A percentile compares a stretch with the other conserved stretches of the same genome.
These are phyloP conservation scores for Drosophila hamatofila DNA, from an alignment of 2,888 invertebrate species.

Conservation along the genomic window DNA sequence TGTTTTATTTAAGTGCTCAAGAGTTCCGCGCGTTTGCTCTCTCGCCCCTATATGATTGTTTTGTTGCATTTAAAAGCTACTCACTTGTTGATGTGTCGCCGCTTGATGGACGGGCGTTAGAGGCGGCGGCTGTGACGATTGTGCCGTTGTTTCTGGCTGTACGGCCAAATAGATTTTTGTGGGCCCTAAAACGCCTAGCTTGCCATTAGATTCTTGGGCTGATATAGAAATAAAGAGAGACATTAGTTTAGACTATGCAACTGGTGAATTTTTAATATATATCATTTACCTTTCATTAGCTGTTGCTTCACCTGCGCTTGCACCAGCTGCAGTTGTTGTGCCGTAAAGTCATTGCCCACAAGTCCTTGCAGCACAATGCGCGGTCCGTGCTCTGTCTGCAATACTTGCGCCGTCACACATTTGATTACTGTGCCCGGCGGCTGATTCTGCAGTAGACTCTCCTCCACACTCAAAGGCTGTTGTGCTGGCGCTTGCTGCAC, in stretches of 20 bases:
- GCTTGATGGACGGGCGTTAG: conserved; percentile 86
- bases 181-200: conserved; percentile 93
- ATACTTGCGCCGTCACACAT: conserved; percentile 94
- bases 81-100: conserved; percentile 85
- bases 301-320: conserved; percentile 96
- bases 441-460: conserved; percentile 91
- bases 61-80: conserved; percentile 81
- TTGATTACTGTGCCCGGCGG: conserved; percentile 94
- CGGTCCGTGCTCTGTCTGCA: conserved; percentile 93
- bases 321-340: conserved; percentile 92
- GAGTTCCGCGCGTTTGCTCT: conserved; percentile 22
- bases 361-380: conserved; percentile 94
- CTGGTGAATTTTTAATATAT: neutral
- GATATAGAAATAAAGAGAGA: neutral
- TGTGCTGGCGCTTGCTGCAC: conserved; percentile 64
- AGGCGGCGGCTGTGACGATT: conserved; percentile 86
- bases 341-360: conserved; percentile 93
- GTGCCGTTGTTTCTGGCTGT: conserved; percentile 87
- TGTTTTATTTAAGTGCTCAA: conserved; percentile 14
- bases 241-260: neutral
- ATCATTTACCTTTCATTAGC: conserved; percentile 90
- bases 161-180: conserved; percentile 94
- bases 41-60: conserved; percentile 35
- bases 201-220: conserved; percentile 94
- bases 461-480: conserved; percentile 87